Base-by-base conservation (phyloP, 2,797 vertebrate species). In the Acipenser ruthenus region DNA sequence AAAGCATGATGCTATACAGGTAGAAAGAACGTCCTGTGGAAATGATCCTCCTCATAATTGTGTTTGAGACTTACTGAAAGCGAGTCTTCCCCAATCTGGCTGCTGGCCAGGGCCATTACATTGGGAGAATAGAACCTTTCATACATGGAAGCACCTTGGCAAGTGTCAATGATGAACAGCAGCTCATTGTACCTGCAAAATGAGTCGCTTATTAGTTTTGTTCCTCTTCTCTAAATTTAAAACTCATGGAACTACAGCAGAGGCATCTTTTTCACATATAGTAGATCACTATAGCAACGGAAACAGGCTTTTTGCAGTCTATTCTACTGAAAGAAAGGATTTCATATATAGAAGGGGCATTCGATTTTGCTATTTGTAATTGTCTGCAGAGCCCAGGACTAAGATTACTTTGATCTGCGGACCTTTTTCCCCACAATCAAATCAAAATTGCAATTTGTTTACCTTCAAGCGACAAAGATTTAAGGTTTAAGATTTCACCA, bases 111-210 rank as follows among this genome's bases (percentile, higher is more conserved):
- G 53, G 97, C 97, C 90, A 99, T 96, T 77, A 99, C 90, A 77
- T 97, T 99, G 4, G 96, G 95, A 7, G 97, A 99, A 81, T 99
- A 99, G 85, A 99, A 99, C 47, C 92, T 87, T 78, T 99, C 94
- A 48, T 99, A 99, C 97, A 99, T 99, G 75, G 97, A 99, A 61
- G 95, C 97, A 23, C 95, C 97, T 87, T 99, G 97, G 76, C 97
- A 99, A 60, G 97, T 99, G 74, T 99, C 97, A 64, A 99, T 99
- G 78, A 99, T 98, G 84, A 98, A 99, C 68, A 99, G 85, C 77
- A 99, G 80, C 71, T 99, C 97, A 1, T 97, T 96, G 80, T 99
- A 99, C 80, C 97, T 99, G 83, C 67, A 81, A 87, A 68, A 73
- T 23, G 52, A 10, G 37, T 1, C 8, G 7, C 8, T 12, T 37